Conservation (phyloP, 2,888 invertebrate species). For the Capitulum mitella region DNA sequence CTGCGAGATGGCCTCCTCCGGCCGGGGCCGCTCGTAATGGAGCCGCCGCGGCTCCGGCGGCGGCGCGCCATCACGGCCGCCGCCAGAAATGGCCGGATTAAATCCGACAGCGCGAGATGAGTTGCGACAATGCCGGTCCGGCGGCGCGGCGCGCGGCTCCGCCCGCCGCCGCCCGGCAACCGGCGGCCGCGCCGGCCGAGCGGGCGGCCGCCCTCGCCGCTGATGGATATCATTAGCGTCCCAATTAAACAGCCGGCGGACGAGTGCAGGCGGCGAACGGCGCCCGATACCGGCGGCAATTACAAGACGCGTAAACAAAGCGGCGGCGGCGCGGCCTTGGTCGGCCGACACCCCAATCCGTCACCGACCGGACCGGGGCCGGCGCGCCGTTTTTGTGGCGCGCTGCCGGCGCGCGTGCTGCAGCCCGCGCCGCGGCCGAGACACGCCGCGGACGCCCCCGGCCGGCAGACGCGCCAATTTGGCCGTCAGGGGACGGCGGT, state of each 20-base stretch:
- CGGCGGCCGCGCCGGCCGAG: too few relatives aligned
- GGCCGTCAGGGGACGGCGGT: neutral
- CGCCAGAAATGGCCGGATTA: constrained; percentile 2
- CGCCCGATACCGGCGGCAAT: neutral
- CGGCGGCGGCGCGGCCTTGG: neutral
- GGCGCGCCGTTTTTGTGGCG: neutral
- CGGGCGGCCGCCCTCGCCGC: neutral
- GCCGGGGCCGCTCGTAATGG: too few relatives aligned
- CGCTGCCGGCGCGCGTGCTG: neutral
- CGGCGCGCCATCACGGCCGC: neutral
- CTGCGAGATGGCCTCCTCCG: too few relatives aligned
- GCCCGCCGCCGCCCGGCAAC: too few relatives aligned
- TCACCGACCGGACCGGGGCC: neutral
- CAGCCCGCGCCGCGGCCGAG: neutral
- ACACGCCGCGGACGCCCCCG: neutral
- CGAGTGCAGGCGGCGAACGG: neutral
- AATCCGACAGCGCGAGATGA: neutral
- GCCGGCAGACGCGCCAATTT: neutral
- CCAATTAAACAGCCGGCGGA: neutral
- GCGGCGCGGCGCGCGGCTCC: neutral
- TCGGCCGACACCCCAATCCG: neutral
- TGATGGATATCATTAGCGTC: neutral
- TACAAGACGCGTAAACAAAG: neutral
- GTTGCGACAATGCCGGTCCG: neutral
- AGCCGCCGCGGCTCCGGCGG: too few relatives aligned